Percentiles rank a stretch among this genome's conserved stretches.
Evolutionary conservation across 2,797 vertebrate species (phyloP).

Genomic region (Gobionotothen gibberifrons): DNA sequence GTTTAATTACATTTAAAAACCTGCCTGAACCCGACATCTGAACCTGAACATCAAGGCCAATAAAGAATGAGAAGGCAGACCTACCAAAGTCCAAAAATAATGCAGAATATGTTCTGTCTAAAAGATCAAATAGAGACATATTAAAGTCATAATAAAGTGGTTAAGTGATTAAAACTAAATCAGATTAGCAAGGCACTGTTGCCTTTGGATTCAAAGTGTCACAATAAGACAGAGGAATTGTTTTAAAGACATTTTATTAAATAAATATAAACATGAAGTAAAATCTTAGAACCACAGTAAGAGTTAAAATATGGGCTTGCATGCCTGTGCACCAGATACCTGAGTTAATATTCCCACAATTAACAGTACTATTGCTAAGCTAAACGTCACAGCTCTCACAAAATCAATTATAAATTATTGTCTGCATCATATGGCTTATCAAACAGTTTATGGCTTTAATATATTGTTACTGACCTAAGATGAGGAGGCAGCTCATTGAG

Average conservation of each 20-base stretch:
- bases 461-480: conserved; percentile 14
- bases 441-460: conserved; percentile 44
- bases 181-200: neutral
- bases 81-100: neutral
- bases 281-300: conserved; percentile 17
- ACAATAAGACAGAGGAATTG: neutral
- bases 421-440: conserved; percentile 16
- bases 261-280: conserved; percentile 65
- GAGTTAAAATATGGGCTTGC: conserved; percentile 29
- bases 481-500: conserved; percentile 1
- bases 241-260: conserved; percentile 62
- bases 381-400: neutral
- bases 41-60: neutral
- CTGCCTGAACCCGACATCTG: too few species aligned
- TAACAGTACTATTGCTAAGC: conserved; percentile 22
- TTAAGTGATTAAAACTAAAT: neutral
- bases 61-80: neutral
- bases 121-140: neutral
- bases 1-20: too few species aligned
- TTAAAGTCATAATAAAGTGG: neutral
- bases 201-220: neutral
- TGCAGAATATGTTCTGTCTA: too few species aligned
- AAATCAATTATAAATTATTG: neutral
- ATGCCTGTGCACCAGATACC: conserved; percentile 35
- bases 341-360: conserved; percentile 48